Conservation (phyloP, 2,888 invertebrate species). For the Cylloceria caligata region DNA sequence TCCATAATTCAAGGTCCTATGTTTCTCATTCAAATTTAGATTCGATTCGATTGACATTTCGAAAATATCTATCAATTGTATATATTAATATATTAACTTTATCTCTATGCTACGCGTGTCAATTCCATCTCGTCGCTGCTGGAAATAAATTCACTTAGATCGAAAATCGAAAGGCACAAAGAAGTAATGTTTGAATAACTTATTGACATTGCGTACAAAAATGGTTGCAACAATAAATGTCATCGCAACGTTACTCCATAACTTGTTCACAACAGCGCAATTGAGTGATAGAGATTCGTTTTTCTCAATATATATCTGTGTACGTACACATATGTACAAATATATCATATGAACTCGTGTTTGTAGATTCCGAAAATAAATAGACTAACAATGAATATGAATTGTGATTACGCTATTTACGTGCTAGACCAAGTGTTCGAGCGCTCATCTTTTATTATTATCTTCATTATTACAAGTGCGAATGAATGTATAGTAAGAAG, state of each 20-base stretch:
- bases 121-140: too few relatives aligned
- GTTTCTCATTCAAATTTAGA: too few relatives aligned
- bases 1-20: too few relatives aligned
- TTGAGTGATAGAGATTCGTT: neutral
- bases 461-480: conserved; percentile 16
- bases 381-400: neutral
- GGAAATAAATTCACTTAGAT: too few relatives aligned
- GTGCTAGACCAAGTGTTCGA: conserved; percentile 20
- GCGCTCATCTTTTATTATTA: conserved; percentile 20
- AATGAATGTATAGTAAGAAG: conserved; percentile 43
- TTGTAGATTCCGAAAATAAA: neutral
- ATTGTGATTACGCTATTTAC: conserved; percentile 24
- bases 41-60: too few relatives aligned
- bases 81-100: too few relatives aligned
- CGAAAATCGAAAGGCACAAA: conserved; percentile 47
- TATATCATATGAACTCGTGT: conserved; percentile 11
- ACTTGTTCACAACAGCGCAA: conserved; percentile 25
- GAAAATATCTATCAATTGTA: too few relatives aligned
- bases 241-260: neutral
- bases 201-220: neutral
- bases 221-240: neutral
- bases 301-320: too few relatives aligned
- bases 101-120: too few relatives aligned
- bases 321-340: neutral
- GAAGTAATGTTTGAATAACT: conserved; percentile 3